Conservation (phyloP, 2,797 vertebrate genomes). For the Dendrocincla fuliginosa region DNA sequence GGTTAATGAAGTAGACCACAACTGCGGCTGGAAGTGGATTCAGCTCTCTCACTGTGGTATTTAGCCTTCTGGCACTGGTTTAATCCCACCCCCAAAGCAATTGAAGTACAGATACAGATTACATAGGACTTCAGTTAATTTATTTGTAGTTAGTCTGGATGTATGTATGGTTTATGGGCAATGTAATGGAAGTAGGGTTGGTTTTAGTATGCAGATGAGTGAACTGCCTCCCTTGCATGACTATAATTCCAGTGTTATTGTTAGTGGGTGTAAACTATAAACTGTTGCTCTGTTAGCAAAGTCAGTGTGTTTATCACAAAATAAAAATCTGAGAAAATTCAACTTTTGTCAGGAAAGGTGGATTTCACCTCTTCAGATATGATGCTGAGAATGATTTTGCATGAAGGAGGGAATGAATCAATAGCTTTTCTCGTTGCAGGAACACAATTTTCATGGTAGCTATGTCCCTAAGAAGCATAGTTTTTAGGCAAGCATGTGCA, state of each 20-base stretch:
- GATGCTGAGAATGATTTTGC: neutral
- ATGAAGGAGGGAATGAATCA: neutral
- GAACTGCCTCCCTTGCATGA: neutral
- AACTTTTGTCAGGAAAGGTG: neutral
- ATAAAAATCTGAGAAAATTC: neutral
- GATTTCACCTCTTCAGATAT: neutral
- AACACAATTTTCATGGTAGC: neutral
- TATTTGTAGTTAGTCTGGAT: neutral
- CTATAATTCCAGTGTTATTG: neutral
- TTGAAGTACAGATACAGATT: neutral
- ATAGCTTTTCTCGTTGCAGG: neutral
- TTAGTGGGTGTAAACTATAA: neutral
- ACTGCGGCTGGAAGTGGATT: neutral
- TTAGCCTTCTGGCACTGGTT: neutral
- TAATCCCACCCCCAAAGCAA: neutral
- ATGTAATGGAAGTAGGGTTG: neutral
- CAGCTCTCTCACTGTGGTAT: neutral
- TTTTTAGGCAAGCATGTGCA: neutral
- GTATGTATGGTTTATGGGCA: neutral
- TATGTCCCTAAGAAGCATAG: neutral
- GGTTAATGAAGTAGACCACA: neutral
- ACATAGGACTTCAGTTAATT: neutral
- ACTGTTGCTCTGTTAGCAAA: neutral
- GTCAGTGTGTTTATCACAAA: neutral
- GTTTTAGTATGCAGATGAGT: neutral